Percentiles rank a stretch among this genome's conserved stretches.
phyloP scores from a whole-genome alignment of 2,888 invertebrate genomes.

The Nasonia oneida region DNA sequence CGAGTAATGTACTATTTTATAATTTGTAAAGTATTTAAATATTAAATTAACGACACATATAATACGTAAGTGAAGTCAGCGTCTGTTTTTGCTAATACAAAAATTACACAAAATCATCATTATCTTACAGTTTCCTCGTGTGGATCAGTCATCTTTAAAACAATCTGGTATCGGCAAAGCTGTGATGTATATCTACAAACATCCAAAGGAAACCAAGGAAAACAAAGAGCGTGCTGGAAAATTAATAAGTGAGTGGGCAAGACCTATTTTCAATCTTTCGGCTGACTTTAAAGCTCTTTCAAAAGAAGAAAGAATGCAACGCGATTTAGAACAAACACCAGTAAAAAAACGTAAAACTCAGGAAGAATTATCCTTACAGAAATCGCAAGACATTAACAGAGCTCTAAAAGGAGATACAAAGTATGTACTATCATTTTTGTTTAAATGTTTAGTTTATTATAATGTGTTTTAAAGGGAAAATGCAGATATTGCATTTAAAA shows the following conservation, averaged over 20 bases:
- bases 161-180: slow-evolving; percentile 99
- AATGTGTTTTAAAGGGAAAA: no score
- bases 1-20: no score
- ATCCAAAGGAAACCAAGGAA: slow-evolving; percentile 96
- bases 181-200: slow-evolving; percentile 99
- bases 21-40: no score
- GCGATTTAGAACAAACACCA: slow-evolving; percentile 93
- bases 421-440: slow-evolving; percentile 72
- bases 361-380: slow-evolving; percentile 79
- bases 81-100: no score
- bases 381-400: slow-evolving; percentile 83
- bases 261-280: slow-evolving; percentile 98
- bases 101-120: background rate
- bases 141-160: slow-evolving; percentile 94
- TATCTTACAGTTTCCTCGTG: slow-evolving; percentile 87
- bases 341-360: slow-evolving; percentile 79
- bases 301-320: slow-evolving; percentile 95
- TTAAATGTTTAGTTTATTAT: no score
- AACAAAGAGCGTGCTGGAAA: slow-evolving; percentile 95
- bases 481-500: no score
- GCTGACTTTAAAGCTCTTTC: slow-evolving; percentile 95
- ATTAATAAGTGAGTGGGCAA: slow-evolving; percentile 98
- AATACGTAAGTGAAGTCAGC: no score
- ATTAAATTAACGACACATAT: no score
- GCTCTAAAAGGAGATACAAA: slow-evolving; percentile 84